Base-by-base conservation (phyloP, 2,797 vertebrate genomes). In the Smutsia gigantea region DNA sequence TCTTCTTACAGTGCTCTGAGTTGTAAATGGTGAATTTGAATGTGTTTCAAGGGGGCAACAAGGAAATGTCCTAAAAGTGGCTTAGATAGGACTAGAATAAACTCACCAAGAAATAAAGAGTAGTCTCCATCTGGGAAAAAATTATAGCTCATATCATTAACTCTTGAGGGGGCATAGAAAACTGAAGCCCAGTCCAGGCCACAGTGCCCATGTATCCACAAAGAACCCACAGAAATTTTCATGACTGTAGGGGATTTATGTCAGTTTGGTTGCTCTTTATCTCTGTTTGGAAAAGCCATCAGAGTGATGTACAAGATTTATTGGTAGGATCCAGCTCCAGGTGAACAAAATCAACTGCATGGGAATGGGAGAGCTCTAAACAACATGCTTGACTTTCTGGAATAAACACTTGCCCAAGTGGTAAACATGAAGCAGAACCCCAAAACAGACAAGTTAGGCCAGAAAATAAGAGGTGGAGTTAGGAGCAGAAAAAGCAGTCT, bases 81-180 rank as follows among this genome's bases (percentile, higher is more conserved):
- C 23, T 84, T 59, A 63, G 1, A 37, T 42, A 61, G 8, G n/a
- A 59, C 31, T 74, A 29, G 31, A 72, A 71, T 64, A 18, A 89
- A 78, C 10, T 86, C 25, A 82, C 15, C 8, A 61, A n/a, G 34
- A 66, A 49, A 82, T 82, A 71, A 57, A 34, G 27, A 84, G 21
- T 34, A 61, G 31, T 77, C 12, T 85, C 29, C 13, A 74, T 72
- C 37, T 37, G 23, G 21, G 34, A 46, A 31, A 71, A 37, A 53
- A 59, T 19, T 85, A 53, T 37, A 93, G 31, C 9, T 51, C 29
- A 88, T 82, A 51, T 93, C n/a, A 63, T 31, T 64, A 31, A 74
- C 74, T 82, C 17, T 46, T 71, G 23, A 92, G 69, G 4, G 15
- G 31, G 14, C 12, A 39, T 23, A 71, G n/a, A 64, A 95, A 81